Percentiles rank a stretch among this genome's conserved stretches.
These are phyloP conservation scores for Pelagia noctiluca DNA, from an alignment of 30 jellyfish, hydroid and myxozoan species.

Conservation along the genomic window DNA sequence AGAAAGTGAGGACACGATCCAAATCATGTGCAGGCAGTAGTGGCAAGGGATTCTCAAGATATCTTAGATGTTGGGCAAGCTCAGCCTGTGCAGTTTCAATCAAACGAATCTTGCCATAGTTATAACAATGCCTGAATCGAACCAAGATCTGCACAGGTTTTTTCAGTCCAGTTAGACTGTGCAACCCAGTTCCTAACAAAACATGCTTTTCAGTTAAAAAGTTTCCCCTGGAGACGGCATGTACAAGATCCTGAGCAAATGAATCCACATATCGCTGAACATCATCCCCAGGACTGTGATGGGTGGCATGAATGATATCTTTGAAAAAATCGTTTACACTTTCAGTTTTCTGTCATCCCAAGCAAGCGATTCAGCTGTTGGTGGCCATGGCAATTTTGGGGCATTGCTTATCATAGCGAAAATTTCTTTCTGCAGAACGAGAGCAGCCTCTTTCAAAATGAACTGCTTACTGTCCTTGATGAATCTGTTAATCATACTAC, in stretches of 20 bases:
- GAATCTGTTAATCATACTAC: not conserved
- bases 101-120: slow-evolving; percentile 14
- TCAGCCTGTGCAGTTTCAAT: slow-evolving; percentile 46
- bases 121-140: slow-evolving; percentile 4
- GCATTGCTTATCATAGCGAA: slow-evolving; percentile 22
- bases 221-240: slow-evolving; percentile 17
- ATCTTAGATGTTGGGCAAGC: not conserved
- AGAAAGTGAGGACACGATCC: slow-evolving; percentile 36
- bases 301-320: not conserved
- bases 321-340: not conserved
- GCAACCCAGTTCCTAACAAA: slow-evolving; percentile 15
- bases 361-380: slow-evolving; percentile 40
- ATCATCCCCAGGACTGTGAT: slow-evolving; percentile 21
- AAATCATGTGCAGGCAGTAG: slow-evolving; percentile 13
- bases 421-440: not conserved
- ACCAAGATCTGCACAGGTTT: not conserved
- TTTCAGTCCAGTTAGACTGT: slow-evolving; percentile 25
- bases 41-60: slow-evolving; percentile 49
- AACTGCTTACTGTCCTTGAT: not conserved
- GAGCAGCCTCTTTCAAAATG: too few species aligned
- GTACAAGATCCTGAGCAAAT: slow-evolving; percentile 18
- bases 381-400: slow-evolving; percentile 52
- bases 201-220: slow-evolving; percentile 29
- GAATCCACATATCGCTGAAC: slow-evolving; percentile 14
- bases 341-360: slow-evolving; percentile 25